phyloP scores from a whole-genome alignment of 2,888 invertebrate species.

The Trichopoda pennipes region DNA sequence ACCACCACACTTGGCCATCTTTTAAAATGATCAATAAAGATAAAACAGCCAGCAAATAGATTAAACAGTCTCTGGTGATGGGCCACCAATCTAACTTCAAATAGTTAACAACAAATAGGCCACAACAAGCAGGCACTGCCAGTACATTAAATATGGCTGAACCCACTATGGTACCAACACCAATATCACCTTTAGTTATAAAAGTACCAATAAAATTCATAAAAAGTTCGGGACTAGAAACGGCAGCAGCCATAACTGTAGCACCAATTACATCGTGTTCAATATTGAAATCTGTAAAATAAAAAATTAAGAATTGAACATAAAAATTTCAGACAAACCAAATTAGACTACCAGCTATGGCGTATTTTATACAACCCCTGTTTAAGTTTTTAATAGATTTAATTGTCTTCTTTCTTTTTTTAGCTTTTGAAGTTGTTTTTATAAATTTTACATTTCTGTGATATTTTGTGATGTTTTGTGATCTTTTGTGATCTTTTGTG shows the following conservation, averaged over 20 bases:
- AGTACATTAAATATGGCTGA: constrained; percentile 92
- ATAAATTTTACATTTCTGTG: too few species aligned
- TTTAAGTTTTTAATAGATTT: too few species aligned
- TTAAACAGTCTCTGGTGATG: constrained; percentile 89
- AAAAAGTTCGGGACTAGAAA: constrained; percentile 93
- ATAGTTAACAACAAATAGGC: constrained; percentile 88
- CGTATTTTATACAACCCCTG: too few species aligned
- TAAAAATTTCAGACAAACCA: neutral
- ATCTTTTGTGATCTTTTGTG: too few species aligned
- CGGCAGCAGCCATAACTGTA: constrained; percentile 97
- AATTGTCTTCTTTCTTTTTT: too few species aligned
- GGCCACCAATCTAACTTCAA: constrained; percentile 93
- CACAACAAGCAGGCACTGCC: constrained; percentile 90
- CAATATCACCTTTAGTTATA: constrained; percentile 91
- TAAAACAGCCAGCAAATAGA: constrained; percentile 89
- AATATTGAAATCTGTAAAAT: constrained; percentile 86
- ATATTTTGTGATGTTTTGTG: too few species aligned
- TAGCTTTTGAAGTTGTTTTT: too few species aligned
- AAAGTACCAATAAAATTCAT: constrained; percentile 93
- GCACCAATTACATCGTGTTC: constrained; percentile 94
- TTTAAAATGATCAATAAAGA: constrained; percentile 90
- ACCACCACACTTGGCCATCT: constrained; percentile 92
- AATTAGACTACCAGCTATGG: too few species aligned
- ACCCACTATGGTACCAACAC: constrained; percentile 91
- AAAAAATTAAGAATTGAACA: constrained; percentile 82